Conservation (phyloP, 1,140 invertebrate species). For the Chymomyza costata region DNA sequence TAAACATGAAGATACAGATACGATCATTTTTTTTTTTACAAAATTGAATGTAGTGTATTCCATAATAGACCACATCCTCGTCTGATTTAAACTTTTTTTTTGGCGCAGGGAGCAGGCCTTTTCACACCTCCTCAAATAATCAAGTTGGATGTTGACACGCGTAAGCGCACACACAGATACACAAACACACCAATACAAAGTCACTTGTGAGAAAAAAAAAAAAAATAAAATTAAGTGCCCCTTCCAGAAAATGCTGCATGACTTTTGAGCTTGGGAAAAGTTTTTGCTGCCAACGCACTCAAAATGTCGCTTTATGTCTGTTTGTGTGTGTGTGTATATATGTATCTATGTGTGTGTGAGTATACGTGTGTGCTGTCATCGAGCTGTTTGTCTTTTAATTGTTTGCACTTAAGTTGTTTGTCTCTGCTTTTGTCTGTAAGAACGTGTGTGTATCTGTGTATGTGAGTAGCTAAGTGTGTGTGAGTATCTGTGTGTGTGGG, state of each 20-base stretch:
- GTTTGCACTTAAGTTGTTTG: constrained; percentile 64
- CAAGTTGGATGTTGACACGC: constrained; percentile 38
- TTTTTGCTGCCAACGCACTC: constrained; percentile 37
- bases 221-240: constrained; percentile 21
- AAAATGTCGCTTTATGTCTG: constrained; percentile 33
- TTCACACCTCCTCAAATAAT: constrained; percentile 35
- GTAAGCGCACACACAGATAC: constrained; percentile 15
- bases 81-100: no score
- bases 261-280: constrained; percentile 62
- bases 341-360: constrained; percentile 12
- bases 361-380: constrained; percentile 33
- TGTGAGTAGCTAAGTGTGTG: neutral
- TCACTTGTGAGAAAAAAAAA: constrained; percentile 11
- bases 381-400: constrained; percentile 72
- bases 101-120: no score
- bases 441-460: constrained; percentile 27
- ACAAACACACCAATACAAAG: constrained; percentile 4
- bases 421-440: constrained; percentile 22
- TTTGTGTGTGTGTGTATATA: constrained; percentile 14
- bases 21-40: no score
- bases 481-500: constrained; percentile 10
- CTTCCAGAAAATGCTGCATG: constrained; percentile 59
- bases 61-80: no score
- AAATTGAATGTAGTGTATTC: no score
- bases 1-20: no score